Evolutionary conservation across 2,113 vertebrate species (phyloP).

Genomic region (Micromys minutus): DNA sequence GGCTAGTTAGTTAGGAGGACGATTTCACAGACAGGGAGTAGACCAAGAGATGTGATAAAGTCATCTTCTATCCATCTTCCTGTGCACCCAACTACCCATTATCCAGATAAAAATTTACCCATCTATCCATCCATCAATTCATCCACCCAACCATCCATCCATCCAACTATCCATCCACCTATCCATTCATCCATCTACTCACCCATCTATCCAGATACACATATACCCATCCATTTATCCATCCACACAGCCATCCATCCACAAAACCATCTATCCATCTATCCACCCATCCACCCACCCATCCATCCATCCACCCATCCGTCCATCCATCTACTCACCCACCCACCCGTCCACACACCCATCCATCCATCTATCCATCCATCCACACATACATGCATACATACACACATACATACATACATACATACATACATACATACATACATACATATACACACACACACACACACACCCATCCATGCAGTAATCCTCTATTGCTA

Average conservation of each 20-base stretch:
- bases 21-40: constrained; percentile 16
- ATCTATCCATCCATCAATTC: background rate
- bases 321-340: background rate
- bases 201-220: background rate
- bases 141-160: background rate
- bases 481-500: background rate
- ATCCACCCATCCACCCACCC: no score
- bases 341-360: background rate
- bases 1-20: background rate
- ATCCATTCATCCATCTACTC: background rate
- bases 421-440: fast-evolving
- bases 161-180: background rate
- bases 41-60: background rate
- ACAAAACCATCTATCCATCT: background rate
- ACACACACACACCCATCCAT: background rate
- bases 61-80: background rate
- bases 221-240: background rate
- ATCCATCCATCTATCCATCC: no score
- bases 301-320: no score
- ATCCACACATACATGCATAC: background rate
- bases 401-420: background rate
- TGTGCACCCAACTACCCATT: background rate
- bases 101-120: background rate
- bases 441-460: fast-evolving
- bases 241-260: no score